A percentile compares a stretch with the other conserved stretches of the same genome.
These are phyloP conservation scores for Herpetotheres cachinnans DNA, from an alignment of 2,113 vertebrate genomes.

Conservation along the genomic window DNA sequence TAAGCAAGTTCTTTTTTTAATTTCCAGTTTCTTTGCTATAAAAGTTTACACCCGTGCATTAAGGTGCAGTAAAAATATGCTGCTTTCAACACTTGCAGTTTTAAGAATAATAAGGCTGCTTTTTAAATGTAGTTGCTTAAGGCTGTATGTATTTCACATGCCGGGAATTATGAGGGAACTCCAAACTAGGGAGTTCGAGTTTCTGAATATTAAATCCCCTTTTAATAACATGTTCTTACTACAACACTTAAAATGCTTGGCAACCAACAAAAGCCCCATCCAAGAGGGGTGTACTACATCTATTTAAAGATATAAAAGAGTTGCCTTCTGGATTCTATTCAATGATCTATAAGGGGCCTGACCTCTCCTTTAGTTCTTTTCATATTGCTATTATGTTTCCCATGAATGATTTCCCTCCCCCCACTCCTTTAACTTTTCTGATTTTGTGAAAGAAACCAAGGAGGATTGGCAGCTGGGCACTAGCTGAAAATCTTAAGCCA, in stretches of 20 bases:
- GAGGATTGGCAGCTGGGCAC: conserved; percentile 63
- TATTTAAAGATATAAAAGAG: conserved; percentile 52
- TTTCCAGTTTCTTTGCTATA: neutral
- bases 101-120: neutral
- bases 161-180: neutral
- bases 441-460: conserved; percentile 53
- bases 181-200: neutral
- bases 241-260: conserved; percentile 64
- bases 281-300: conserved; percentile 36
- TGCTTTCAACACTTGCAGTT: neutral
- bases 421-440: conserved; percentile 35
- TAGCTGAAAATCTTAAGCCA: neutral
- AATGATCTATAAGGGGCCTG: conserved; percentile 29
- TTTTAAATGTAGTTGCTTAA: neutral
- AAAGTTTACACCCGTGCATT: neutral
- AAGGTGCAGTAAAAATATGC: neutral
- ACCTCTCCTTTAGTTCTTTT: conserved; percentile 63
- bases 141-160: neutral
- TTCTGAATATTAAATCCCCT: conserved; percentile 65
- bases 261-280: conserved; percentile 61
- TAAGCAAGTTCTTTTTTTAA: neutral
- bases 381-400: conserved; percentile 62
- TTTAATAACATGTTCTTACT: conserved; percentile 67
- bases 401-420: conserved; percentile 54
- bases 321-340: conserved; percentile 56